These are phyloP conservation scores for Sus cebifrons DNA, from an alignment of 2,797 vertebrate genomes.

Conservation along the genomic window DNA sequence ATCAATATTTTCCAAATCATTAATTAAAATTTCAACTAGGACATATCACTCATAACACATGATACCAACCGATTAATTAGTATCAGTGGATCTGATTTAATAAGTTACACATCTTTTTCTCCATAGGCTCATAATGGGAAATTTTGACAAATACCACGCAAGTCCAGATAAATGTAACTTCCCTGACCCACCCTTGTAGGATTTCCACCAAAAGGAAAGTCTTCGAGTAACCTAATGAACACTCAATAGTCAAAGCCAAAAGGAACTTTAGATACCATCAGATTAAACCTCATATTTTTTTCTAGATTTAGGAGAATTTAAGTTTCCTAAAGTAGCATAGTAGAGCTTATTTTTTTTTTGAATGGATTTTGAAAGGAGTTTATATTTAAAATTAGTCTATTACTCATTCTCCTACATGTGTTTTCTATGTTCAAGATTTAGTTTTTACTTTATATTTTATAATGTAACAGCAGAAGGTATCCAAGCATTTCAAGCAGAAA, in stretches of 20 bases:
- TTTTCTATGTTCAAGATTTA: constrained; percentile 54
- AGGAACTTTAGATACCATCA: background rate
- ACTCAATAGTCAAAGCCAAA: constrained; percentile 30
- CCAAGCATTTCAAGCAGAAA: constrained; percentile 64
- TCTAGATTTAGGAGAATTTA: background rate
- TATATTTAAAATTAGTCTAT: background rate
- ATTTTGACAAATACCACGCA: constrained; percentile 48
- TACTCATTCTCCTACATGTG: background rate
- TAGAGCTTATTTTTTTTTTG: background rate
- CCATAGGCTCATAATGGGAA: background rate
- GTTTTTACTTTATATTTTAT: constrained; percentile 46
- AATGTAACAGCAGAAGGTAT: constrained; percentile 51
- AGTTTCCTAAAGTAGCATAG: constrained; percentile 6
- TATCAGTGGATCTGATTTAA: constrained; percentile 12
- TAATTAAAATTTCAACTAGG: constrained; percentile 57
- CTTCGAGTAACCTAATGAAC: background rate
- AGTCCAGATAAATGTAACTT: background rate
- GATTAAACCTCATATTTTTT: constrained; percentile 32
- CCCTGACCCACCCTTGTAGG: background rate
- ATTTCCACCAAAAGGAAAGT: background rate
- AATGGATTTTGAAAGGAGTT: constrained; percentile 16
- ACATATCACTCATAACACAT: background rate
- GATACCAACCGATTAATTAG: background rate
- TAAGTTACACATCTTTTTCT: constrained; percentile 16
- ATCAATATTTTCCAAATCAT: constrained; percentile 24